Evolutionary conservation across 1,140 invertebrate genomes (phyloP).

Genomic region (Prorops nasuta): DNA sequence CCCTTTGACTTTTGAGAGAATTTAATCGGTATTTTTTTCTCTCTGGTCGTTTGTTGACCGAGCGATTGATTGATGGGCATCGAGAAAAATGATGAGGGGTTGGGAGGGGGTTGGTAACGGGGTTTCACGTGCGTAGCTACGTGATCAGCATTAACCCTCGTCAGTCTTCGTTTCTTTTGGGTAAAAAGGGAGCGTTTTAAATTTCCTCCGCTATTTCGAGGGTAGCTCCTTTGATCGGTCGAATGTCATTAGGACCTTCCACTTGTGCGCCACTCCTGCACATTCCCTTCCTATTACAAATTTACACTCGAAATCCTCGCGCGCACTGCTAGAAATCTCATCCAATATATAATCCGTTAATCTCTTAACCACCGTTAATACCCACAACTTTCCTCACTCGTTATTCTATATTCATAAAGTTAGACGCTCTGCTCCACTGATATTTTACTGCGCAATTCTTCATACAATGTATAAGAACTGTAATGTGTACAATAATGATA

Average conservation of each 20-base stretch:
- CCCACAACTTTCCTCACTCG: too few relatives aligned
- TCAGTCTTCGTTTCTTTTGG: conserved; percentile 37
- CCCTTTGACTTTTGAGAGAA: too few relatives aligned
- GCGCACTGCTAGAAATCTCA: too few relatives aligned
- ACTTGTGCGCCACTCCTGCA: conserved; percentile 12
- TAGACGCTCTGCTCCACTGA: too few relatives aligned
- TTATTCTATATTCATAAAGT: too few relatives aligned
- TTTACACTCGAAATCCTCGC: too few relatives aligned
- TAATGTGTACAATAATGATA: too few relatives aligned
- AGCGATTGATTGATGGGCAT: conserved; percentile 4
- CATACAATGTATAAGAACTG: too few relatives aligned
- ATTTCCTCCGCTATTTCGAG: conserved; percentile 44
- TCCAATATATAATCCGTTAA: too few relatives aligned
- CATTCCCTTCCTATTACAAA: too few relatives aligned
- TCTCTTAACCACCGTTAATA: too few relatives aligned
- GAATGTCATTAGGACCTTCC: conserved; percentile 42
- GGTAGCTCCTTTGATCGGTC: conserved; percentile 42
- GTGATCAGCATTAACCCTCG: conserved; percentile 50
- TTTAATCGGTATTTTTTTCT: neutral
- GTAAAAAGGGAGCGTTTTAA: conserved; percentile 45
- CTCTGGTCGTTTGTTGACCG: conserved; percentile 19
- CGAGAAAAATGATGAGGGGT: conserved; percentile 29
- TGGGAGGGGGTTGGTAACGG: conserved; percentile 16
- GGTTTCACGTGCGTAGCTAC: conserved; percentile 36
- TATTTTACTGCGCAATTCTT: too few relatives aligned